Evolutionary conservation across 37 sponge, comb jelly and placozoan genomes (phyloP).

Genomic region (Eunapius fragilis): DNA sequence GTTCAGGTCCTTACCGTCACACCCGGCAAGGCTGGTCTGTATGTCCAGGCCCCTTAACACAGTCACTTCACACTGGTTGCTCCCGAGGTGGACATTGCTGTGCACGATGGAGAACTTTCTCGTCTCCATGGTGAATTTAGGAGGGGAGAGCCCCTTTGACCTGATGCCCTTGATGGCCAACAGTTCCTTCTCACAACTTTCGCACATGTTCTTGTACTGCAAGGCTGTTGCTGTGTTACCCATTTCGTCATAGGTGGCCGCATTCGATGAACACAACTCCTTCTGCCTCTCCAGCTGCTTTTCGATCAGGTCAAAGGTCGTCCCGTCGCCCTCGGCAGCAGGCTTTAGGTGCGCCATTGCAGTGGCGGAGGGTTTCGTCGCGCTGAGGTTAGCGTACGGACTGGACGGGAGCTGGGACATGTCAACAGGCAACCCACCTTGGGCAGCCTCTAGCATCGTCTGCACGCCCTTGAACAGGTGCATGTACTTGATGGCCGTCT

Average conservation of each 20-base stretch:
- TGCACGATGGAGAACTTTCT: constrained; percentile 79
- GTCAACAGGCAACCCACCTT: constrained; percentile 85
- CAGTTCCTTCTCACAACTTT: constrained; percentile 73
- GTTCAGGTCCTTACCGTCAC: constrained; percentile 77
- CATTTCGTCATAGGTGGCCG: constrained; percentile 57
- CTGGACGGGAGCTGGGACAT: constrained; percentile 68
- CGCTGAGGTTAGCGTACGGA: constrained; percentile 46
- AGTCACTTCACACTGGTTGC: constrained; percentile 75
- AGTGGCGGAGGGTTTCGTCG: constrained; percentile 26
- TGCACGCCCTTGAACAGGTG: constrained; percentile 80
- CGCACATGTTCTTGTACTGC: constrained; percentile 75
- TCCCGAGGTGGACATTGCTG: constrained; percentile 66
- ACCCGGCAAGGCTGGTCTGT: constrained; percentile 61
- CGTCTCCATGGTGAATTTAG: constrained; percentile 89
- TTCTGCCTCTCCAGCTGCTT: constrained; percentile 75
- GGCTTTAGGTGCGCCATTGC: constrained; percentile 48
- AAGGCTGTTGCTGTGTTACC: constrained; percentile 58
- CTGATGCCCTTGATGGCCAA: constrained; percentile 77
- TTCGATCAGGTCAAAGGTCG: constrained; percentile 72
- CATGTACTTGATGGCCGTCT: constrained; percentile 61
- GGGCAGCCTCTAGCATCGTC: constrained; percentile 81
- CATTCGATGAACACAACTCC: constrained; percentile 58
- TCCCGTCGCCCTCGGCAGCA: constrained; percentile 63
- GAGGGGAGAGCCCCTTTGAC: constrained; percentile 63
- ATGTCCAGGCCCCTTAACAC: constrained; percentile 56